These are phyloP conservation scores for Drosophila kohkoa DNA, from an alignment of 1,140 invertebrate species.

Conservation along the genomic window DNA sequence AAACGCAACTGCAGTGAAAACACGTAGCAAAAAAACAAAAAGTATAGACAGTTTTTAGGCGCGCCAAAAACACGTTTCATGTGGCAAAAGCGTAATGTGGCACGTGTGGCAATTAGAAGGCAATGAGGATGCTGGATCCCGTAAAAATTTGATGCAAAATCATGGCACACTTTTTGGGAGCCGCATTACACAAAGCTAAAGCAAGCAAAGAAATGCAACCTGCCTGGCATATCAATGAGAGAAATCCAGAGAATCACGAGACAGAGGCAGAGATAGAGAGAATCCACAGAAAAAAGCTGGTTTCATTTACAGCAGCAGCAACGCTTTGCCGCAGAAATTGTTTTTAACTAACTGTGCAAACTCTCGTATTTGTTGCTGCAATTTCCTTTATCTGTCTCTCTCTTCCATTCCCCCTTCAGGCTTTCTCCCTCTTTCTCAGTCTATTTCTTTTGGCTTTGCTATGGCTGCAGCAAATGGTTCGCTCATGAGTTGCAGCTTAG, in stretches of 20 bases:
- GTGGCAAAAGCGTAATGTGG: slow-evolving; percentile 24
- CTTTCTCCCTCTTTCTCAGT: background rate
- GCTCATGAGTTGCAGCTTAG: slow-evolving; percentile 44
- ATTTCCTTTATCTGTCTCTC: background rate
- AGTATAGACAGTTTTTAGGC: background rate
- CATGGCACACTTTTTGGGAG: slow-evolving; percentile 27
- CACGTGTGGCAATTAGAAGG: slow-evolving; percentile 48
- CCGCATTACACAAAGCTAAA: slow-evolving; percentile 20
- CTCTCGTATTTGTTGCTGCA: slow-evolving; percentile 24
- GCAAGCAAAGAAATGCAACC: background rate
- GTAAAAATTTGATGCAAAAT: slow-evolving; percentile 18
- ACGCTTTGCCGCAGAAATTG: slow-evolving; percentile 1
- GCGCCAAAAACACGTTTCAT: slow-evolving; percentile 27
- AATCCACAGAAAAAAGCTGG: slow-evolving; percentile 8
- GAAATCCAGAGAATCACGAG: background rate
- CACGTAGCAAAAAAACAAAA: background rate
- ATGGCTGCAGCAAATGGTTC: slow-evolving; percentile 35
- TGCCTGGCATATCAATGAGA: slow-evolving; percentile 46
- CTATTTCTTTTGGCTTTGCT: slow-evolving; percentile 2
- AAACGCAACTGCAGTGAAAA: background rate
- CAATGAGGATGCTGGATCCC: slow-evolving; percentile 39
- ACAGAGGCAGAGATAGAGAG: background rate
- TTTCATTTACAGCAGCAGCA: slow-evolving; percentile 35
- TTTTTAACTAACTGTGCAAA: slow-evolving; percentile 30
- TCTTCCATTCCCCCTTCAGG: background rate